Base-by-base conservation (phyloP, 1,140 invertebrate species). In the Xylocopa sonorina region DNA sequence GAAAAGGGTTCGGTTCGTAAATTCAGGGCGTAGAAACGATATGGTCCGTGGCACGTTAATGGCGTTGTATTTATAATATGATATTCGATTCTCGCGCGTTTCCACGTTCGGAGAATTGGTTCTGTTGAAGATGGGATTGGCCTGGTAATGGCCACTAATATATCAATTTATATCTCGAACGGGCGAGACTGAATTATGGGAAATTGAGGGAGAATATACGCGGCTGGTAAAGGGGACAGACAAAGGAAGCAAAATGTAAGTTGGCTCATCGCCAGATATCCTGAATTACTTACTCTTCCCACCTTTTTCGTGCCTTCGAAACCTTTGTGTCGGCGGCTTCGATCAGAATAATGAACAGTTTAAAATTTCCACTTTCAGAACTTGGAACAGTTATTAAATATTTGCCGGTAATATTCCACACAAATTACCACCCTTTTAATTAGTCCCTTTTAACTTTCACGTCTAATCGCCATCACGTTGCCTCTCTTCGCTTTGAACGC, bases 81-180 rank as follows among this genome's bases (percentile, higher is more conserved):
- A 34, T 34, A 58, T 16, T 24, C 29, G 27, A 18, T 18, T 10
- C 21, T 6, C 29, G 18, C 53, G 16, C 43, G n/a, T 43, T 75
- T 29, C 6, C 12, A 21, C 12, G 34, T 48, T 34, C 21, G 7
- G 32, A n/a, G 32, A 14, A 7, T 38, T 27, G 14, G 16, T 12
- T 14, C 3, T 21, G 32, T 3, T 43, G 24, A 32, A 68, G 51
- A 24, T 16, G 29, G 41, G 18, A 75, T 67, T 55, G 21, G 50
- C 63, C 27, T 18, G 51, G 27, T 57, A 76, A 76, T 57, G n/a
- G 51, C 18, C 18, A 27, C 51, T 76, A 46, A 76, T 76, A 57
- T 68, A 76, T 76, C 73, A 76, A 68, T 76, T 76, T 76, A 57
- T 76, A 76, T 68, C 73, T 55, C 41, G 51, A 68, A 55, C 18